Percentiles rank a stretch among this genome's conserved stretches.
These are phyloP conservation scores for Acrossocheilus wenchowensis DNA, from an alignment of 2,797 vertebrate genomes.

Conservation along the genomic window DNA sequence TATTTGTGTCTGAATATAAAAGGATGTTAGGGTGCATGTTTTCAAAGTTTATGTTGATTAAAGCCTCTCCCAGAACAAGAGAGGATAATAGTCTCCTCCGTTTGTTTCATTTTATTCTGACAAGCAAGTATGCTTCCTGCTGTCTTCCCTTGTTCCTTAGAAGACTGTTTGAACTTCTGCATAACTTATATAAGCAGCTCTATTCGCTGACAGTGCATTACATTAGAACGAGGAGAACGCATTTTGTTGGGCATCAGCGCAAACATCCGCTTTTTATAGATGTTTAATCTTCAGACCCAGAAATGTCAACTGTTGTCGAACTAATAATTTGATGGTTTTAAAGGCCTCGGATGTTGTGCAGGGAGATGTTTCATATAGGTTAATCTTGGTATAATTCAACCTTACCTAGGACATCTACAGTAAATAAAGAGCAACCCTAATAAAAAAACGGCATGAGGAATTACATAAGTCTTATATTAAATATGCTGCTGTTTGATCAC, in stretches of 20 bases:
- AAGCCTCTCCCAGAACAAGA: neutral
- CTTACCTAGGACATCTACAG: neutral
- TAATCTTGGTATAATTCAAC: neutral
- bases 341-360: neutral
- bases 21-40: constrained; percentile 9
- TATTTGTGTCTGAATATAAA: constrained; percentile 9
- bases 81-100: neutral
- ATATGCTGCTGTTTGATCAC: too few relatives aligned
- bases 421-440: neutral
- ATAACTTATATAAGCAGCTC: neutral
- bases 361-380: neutral
- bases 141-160: neutral
- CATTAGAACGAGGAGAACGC: neutral
- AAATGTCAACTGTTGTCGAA: neutral
- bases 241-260: neutral
- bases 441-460: neutral
- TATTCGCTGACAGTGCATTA: neutral
- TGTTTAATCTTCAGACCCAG: neutral
- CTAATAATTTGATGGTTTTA: neutral
- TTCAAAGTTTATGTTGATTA: constrained; percentile 21
- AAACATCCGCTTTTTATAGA: neutral
- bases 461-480: neutral
- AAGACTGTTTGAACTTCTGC: neutral
- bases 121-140: neutral
- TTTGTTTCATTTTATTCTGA: constrained; percentile 17